Evolutionary conservation across 2,113 vertebrate genomes (phyloP), one percentile per base, ranked within the genome.

Genomic region (Prunella himalayana): DNA sequence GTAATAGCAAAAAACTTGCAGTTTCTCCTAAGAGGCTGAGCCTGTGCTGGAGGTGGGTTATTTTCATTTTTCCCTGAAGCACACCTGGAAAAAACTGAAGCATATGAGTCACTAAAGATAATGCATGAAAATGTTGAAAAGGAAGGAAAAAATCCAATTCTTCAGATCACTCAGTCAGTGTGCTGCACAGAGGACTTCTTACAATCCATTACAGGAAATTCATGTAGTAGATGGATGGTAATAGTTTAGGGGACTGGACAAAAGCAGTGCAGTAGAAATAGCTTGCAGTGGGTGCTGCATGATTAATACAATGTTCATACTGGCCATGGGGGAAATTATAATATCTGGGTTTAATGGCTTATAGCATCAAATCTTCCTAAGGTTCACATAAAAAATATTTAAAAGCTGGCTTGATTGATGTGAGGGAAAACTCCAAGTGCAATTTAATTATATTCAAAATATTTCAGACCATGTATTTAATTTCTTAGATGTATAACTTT

Each of bases 371-470:
- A 60, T 86, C 35, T 73, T 63, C 35, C 59, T 59, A 41, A 28
- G 21, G 9, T 42, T 86, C 64, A 39, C 33, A 57, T 66, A 35
- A 60, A 53, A 86, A 54, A 13, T 39, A 66, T 72, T 69, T 80
- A 72, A 65, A 92, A 80, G 23, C 41, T 82, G 16, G 3, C 15
- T 92, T 83, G 28, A 39, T 16, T 51, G 51, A 59, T 66, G 9
- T 63, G 21, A 78, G 16, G 7, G 27, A 92, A 94, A 90, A 8
- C 56, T 78, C 24, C 30, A 66, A 71, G 39, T 65, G 45, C 31
- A 86, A 77, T 90, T 90, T 92, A 76, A 88, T 93, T 81, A 24
- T 63, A 70, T 73, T 86, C 24, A 66, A 90, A 94, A 37, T 92
- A 78, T 77, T 83, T 90, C 63, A 86, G 33, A 70, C 17, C 7